phyloP scores from a whole-genome alignment of 2,888 invertebrate species.

The Psylliodes chrysocephalus region DNA sequence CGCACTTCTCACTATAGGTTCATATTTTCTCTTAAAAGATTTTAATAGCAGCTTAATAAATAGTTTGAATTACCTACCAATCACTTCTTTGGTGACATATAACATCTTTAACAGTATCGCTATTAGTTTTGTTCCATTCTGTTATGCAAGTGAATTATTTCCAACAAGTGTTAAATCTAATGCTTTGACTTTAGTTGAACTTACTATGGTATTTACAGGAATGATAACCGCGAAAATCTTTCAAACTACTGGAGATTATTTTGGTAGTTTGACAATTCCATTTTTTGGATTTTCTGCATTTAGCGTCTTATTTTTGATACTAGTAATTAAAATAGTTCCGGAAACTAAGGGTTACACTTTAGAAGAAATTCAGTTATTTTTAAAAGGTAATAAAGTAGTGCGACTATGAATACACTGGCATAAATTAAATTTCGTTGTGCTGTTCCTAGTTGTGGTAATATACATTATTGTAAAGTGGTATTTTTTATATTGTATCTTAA shows the following conservation, averaged over 20 bases:
- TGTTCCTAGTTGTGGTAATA: too few relatives aligned
- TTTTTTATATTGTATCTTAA: too few relatives aligned
- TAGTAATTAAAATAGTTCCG: conserved; percentile 71
- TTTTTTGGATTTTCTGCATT: conserved; percentile 73
- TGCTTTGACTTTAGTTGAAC: conserved; percentile 68
- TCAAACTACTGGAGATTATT: conserved; percentile 66
- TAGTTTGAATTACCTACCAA: conserved; percentile 56
- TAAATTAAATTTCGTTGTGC: too few relatives aligned
- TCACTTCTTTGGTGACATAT: conserved; percentile 65
- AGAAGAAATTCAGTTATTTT: conserved; percentile 73
- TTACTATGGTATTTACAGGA: conserved; percentile 65
- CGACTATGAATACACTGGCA: too few relatives aligned
- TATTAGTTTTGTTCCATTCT: conserved; percentile 35
- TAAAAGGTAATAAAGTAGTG: conserved; percentile 63
- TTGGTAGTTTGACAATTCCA: conserved; percentile 70
- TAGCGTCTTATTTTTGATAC: conserved; percentile 70
- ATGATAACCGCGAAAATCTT: conserved; percentile 66
- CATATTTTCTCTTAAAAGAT: conserved; percentile 64
- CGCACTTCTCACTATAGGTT: conserved; percentile 62
- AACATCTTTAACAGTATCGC: conserved; percentile 66
- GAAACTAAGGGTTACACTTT: conserved; percentile 79
- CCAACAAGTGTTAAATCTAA: conserved; percentile 68
- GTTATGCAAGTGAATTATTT: conserved; percentile 66
- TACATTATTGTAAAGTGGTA: too few relatives aligned
- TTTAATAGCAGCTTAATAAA: conserved; percentile 44